Percentiles rank a stretch among this genome's conserved stretches.
phyloP scores from a whole-genome alignment of 2,888 invertebrate genomes.

The Endomychus coccineus region DNA sequence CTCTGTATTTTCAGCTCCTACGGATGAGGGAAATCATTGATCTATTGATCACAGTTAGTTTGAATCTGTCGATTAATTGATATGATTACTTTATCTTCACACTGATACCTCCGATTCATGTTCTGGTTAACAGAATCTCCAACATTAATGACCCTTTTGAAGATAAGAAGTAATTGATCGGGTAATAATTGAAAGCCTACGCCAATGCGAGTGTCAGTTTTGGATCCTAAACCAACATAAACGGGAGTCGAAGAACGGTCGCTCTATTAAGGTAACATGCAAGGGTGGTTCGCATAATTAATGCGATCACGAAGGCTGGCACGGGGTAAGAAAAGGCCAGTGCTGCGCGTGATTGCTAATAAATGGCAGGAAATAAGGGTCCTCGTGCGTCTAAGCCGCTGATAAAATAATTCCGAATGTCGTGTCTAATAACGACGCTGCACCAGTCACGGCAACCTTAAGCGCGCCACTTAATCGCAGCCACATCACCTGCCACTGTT shows the following conservation, averaged over 20 bases:
- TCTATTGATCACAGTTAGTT: no score
- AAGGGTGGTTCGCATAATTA: conserved; percentile 43
- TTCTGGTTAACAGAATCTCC: no score
- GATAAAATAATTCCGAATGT: conserved; percentile 47
- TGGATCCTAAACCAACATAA: conserved; percentile 13
- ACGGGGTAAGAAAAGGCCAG: conserved; percentile 43
- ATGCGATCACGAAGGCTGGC: conserved; percentile 42
- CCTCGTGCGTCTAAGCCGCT: conserved; percentile 43
- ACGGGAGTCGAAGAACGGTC: conserved; percentile 8
- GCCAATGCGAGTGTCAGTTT: conserved; percentile 14
- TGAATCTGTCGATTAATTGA: no score
- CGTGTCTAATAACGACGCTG: conserved; percentile 44
- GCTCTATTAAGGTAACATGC: conserved; percentile 30
- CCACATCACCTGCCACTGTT: conserved; percentile 26
- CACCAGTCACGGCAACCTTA: conserved; percentile 38
- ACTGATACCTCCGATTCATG: no score
- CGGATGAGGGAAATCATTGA: no score
- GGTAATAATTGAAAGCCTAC: no score
- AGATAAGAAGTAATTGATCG: no score
- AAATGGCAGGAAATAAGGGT: conserved; percentile 46
- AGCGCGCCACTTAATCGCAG: conserved; percentile 39
- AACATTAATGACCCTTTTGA: no score
- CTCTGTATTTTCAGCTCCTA: no score
- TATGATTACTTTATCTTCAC: no score
- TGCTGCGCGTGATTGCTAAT: conserved; percentile 44